Evolutionary conservation across 1,140 invertebrate genomes (phyloP), one percentile per base, ranked within the genome.

Genomic region (Kradibia gibbosae): DNA sequence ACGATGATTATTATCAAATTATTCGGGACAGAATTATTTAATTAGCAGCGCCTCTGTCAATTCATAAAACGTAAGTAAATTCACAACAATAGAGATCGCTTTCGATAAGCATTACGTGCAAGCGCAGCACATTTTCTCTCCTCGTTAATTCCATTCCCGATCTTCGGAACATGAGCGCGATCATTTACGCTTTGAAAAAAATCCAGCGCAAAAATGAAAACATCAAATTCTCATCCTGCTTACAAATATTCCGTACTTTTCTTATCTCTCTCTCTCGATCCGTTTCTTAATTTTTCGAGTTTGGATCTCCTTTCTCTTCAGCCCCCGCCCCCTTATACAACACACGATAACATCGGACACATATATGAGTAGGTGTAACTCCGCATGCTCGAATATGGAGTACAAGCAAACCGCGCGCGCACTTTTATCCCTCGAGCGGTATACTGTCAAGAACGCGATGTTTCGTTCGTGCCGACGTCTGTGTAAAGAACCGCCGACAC

Each of bases 381-480:
- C 48, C 3, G 17, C 72, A 34, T 34, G 15, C 72, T 74, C 55
- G 39, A 65, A 48, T 76, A 65, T 57, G 77, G 65, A 79, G 13
- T 79, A 72, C 22, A 70, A 48, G 31, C 55, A 22, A 13, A 48
- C 72, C 22, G n/a, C 31, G 22, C 48, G 76, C 45, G 22, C 34
- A 45, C 48, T 31, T 39, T n/a, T 31, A 25, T 17, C 79, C 79
- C 79, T 81, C 79, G 72, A 71, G 80, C 80, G 80, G 4, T 31
- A 53, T 31, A 55, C 80, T 75, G 79, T 81, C 79, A 75, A 53
- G 79, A 81, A n/a, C 75, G 42, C 70, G 53, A 42, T 55, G 36
- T 62, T 80, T 45, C 67, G 53, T 80, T 50, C 53, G 36, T 62
- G 71, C 78, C 78, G 50, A 80, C 78, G 71, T 72, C 78, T 77